Conservation (phyloP, 92 coral and sea anemone genomes). For the Phenganax stokvisi region DNA sequence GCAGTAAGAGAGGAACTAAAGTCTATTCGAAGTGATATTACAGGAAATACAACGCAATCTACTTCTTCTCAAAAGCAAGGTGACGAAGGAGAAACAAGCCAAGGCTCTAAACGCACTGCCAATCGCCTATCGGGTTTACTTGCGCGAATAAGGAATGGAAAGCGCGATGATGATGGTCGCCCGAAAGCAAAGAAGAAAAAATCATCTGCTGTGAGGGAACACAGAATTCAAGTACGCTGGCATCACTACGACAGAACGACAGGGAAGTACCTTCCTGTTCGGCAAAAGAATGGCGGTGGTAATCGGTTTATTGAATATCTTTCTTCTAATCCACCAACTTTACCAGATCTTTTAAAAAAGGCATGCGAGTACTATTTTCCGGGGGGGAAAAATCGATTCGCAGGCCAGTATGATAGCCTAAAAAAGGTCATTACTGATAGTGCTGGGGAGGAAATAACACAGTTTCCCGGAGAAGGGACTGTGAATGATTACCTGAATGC, state of each 20-base stretch:
- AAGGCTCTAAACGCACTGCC: slow-evolving; percentile 29
- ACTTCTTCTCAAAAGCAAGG: neutral
- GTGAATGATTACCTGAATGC: slow-evolving; percentile 48
- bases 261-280: slow-evolving; percentile 42
- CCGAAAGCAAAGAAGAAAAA: slow-evolving; percentile 38
- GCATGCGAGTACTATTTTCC: slow-evolving; percentile 45
- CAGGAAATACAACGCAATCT: no score
- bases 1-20: no score
- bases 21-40: no score
- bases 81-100: slow-evolving; percentile 14
- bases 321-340: slow-evolving; percentile 35
- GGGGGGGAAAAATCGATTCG: slow-evolving; percentile 41
- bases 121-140: slow-evolving; percentile 41
- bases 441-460: slow-evolving; percentile 41
- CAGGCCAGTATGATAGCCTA: slow-evolving; percentile 40
- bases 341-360: slow-evolving; percentile 32
- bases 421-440: slow-evolving; percentile 41
- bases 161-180: neutral
- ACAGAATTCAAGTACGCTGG: slow-evolving; percentile 53
- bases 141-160: slow-evolving; percentile 18
- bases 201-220: slow-evolving; percentile 33
- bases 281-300: slow-evolving; percentile 52
- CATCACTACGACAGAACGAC: slow-evolving; percentile 39
- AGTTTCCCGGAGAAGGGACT: slow-evolving; percentile 46
- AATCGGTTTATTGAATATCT: slow-evolving; percentile 42